Percentiles rank a stretch among this genome's conserved stretches.
These are phyloP conservation scores for Allolobophora icterica DNA, from an alignment of 2,888 invertebrate genomes.

Conservation along the genomic window DNA sequence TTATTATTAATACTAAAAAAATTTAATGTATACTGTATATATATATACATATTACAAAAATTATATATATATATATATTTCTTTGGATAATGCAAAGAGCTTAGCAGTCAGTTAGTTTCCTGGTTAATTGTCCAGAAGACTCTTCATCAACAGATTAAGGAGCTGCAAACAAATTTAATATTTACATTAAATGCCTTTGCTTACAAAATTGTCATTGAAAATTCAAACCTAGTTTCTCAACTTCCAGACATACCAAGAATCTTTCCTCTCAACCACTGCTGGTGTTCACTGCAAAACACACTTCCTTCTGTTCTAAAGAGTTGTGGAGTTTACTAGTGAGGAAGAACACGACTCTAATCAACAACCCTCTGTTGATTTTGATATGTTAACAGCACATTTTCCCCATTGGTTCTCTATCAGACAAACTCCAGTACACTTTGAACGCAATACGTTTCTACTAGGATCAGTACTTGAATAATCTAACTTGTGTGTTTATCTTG, in stretches of 20 bases:
- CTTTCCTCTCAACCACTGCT: background rate
- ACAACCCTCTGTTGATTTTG: too few relatives aligned
- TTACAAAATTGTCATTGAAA: background rate
- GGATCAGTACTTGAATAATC: background rate
- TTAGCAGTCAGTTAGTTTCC: background rate
- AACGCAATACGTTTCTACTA: background rate
- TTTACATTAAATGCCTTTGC: background rate
- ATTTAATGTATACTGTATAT: background rate
- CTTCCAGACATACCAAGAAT: background rate
- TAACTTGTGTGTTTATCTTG: too few relatives aligned
- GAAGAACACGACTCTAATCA: background rate
- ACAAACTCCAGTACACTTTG: background rate
- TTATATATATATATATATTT: background rate
- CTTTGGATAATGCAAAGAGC: background rate
- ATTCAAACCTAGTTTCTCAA: background rate
- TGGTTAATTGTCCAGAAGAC: background rate
- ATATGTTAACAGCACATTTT: too few relatives aligned
- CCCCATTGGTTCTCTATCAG: too few relatives aligned
- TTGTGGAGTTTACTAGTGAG: background rate
- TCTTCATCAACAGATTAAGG: constrained; percentile 9
- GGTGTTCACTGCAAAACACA: background rate
- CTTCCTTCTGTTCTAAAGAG: background rate
- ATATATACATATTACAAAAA: background rate
- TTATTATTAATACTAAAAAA: too few relatives aligned
- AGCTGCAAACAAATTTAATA: background rate